phyloP scores from a whole-genome alignment of 2,113 vertebrate species.

The Rhagologus leucostigma region DNA sequence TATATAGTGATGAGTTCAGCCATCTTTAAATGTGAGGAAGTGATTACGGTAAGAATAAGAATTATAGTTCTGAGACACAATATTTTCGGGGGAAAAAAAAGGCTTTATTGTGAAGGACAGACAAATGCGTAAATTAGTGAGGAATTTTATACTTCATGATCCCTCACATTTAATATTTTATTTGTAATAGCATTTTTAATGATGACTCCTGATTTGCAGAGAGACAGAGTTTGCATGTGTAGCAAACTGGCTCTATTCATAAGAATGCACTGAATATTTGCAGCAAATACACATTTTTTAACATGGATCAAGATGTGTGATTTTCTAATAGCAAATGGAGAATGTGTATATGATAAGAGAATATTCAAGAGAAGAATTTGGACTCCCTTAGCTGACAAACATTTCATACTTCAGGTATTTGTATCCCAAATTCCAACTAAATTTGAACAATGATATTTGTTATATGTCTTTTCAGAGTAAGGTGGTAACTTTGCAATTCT shows the following conservation, averaged over 20 bases:
- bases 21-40: not conserved
- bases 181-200: not conserved
- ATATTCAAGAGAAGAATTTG: not conserved
- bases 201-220: not conserved
- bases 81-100: not conserved
- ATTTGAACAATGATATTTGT: not conserved
- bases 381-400: not conserved
- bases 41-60: not conserved
- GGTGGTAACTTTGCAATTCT: not conserved
- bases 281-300: not conserved
- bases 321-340: not conserved
- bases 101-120: not conserved
- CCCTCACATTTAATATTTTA: not conserved
- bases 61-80: not conserved
- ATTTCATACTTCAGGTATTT: not conserved
- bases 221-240: not conserved
- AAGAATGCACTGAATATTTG: not conserved
- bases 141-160: not conserved
- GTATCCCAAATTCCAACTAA: not conserved
- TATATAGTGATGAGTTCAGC: not conserved
- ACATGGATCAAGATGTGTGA: not conserved
- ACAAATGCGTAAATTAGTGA: not conserved
- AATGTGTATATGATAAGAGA: not conserved
- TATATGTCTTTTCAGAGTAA: not conserved
- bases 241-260: not conserved